A percentile compares a stretch with the other conserved stretches of the same genome.
phyloP scores from a whole-genome alignment of 2,797 vertebrate species.

The Lepus oiostolus region DNA sequence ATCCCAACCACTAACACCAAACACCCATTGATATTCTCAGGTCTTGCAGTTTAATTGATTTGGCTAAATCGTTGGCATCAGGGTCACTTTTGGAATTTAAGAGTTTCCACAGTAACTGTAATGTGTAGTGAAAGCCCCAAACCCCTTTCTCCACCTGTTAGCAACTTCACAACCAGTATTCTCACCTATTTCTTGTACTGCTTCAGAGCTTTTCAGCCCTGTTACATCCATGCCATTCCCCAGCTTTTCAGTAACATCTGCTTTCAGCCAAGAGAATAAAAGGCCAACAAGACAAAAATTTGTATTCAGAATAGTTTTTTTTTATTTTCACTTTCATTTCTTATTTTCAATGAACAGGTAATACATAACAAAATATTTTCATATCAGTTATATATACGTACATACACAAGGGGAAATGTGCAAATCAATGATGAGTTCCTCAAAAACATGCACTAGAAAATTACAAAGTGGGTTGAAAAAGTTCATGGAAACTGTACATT shows the following conservation, averaged over 20 bases:
- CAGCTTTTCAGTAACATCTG: background rate
- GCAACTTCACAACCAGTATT: background rate
- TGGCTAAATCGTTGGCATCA: background rate
- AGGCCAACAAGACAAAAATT: background rate
- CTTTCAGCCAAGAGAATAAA: conserved; percentile 7
- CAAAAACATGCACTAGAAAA: background rate
- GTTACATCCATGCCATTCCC: background rate
- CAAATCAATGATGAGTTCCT: background rate
- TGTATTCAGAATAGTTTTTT: background rate
- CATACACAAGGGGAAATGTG: background rate
- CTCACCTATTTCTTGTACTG: background rate
- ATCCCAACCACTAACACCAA: too few relatives aligned
- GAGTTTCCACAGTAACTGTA: background rate
- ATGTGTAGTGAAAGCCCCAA: background rate
- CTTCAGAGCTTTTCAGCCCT: too few relatives aligned
- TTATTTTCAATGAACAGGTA: background rate
- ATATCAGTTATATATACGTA: background rate
- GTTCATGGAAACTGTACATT: too few relatives aligned
- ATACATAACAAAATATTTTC: background rate
- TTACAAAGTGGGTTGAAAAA: background rate
- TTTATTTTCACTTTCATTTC: background rate
- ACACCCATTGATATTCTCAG: too few relatives aligned
- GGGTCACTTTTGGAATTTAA: background rate
- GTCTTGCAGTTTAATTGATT: background rate
- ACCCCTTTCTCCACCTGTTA: background rate